Evolutionary conservation across 1,140 invertebrate genomes (phyloP).

Genomic region (Berghia stephanieae): DNA sequence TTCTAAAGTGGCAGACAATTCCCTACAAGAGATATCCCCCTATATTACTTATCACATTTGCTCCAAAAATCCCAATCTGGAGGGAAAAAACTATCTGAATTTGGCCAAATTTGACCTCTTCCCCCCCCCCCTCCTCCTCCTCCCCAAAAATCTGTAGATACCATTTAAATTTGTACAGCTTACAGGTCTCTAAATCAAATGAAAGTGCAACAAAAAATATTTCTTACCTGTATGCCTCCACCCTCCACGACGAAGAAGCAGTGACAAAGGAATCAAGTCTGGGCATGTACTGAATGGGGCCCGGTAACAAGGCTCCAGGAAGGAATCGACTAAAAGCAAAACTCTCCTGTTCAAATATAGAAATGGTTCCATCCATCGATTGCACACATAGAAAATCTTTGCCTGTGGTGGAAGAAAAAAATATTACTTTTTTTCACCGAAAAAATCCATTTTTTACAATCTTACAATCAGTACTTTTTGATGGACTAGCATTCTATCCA

Average conservation of each 20-base stretch:
- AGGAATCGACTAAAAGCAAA: constrained; percentile 80
- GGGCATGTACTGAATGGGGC: constrained; percentile 79
- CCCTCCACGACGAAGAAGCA: constrained; percentile 76
- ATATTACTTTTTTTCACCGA: background rate
- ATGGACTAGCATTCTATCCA: too few species aligned
- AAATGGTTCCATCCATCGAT: constrained; percentile 82
- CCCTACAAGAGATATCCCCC: too few species aligned
- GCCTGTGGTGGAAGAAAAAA: constrained; percentile 62
- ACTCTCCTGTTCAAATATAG: constrained; percentile 89
- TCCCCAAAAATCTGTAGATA: background rate
- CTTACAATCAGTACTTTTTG: background rate
- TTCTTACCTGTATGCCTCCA: constrained; percentile 82
- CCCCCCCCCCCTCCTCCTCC: too few species aligned
- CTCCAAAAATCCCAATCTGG: too few species aligned
- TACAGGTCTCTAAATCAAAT: background rate
- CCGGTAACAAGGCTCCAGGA: constrained; percentile 80
- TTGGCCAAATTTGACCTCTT: too few species aligned
- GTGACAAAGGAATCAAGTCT: constrained; percentile 84
- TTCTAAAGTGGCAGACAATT: too few species aligned
- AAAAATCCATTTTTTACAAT: background rate
- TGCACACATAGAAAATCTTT: constrained; percentile 88
- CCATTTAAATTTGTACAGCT: background rate
- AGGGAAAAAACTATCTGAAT: too few species aligned
- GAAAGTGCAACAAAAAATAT: background rate
- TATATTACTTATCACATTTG: too few species aligned